Conservation (phyloP, 2,888 invertebrate genomes). For the Tenthredo notha region DNA sequence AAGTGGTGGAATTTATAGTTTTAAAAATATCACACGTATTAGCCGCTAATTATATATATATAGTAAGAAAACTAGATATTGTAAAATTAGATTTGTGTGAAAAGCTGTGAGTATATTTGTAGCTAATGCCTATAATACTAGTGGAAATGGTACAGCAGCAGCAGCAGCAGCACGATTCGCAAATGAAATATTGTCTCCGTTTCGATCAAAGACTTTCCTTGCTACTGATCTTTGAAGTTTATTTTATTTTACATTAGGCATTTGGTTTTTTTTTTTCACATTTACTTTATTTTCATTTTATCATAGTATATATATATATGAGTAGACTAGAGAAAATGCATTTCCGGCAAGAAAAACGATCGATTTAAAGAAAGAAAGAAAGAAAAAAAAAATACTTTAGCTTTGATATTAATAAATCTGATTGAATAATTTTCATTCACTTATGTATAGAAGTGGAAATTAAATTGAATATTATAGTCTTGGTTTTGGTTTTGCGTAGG, state of each 20-base stretch:
- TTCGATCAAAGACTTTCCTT: slow-evolving; percentile 37
- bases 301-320: too few relatives aligned
- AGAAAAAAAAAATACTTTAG: too few relatives aligned
- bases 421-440: not conserved
- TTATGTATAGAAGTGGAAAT: not conserved
- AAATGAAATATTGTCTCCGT: slow-evolving; percentile 44
- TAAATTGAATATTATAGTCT: not conserved
- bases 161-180: slow-evolving; percentile 26
- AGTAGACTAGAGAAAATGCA: slow-evolving; percentile 7
- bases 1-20: not conserved
- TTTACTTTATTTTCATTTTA: too few relatives aligned
- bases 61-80: not conserved
- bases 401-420: not conserved
- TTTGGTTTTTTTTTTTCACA: too few relatives aligned
- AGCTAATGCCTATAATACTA: not conserved
- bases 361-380: slow-evolving; percentile 1
- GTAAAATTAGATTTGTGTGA: not conserved
- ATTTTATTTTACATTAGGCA: too few relatives aligned
- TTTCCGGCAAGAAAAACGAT: slow-evolving; percentile 45
- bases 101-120: not conserved
- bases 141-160: not conserved
- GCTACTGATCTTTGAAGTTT: slow-evolving; percentile 10
- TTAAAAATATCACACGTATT: not conserved
- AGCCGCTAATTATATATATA: not conserved
- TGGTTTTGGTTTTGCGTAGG: slow-evolving; percentile 27